These are phyloP conservation scores for Branchipolynoe longqiensis DNA, from an alignment of 2,888 invertebrate genomes.

Conservation along the genomic window DNA sequence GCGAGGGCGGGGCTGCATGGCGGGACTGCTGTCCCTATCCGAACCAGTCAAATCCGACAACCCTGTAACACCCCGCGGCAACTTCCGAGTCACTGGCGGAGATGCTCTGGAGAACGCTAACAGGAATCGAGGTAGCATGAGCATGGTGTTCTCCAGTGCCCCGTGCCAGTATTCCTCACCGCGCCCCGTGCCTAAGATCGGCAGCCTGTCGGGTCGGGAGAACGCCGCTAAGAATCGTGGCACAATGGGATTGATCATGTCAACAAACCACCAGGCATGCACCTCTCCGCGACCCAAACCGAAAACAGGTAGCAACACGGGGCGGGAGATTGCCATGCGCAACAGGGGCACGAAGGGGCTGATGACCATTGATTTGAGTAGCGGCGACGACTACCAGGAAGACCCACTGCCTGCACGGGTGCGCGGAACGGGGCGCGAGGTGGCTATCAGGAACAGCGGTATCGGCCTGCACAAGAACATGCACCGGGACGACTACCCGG, in stretches of 20 bases:
- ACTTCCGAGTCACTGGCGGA: neutral
- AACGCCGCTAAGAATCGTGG: constrained; percentile 53
- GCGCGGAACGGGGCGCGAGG: constrained; percentile 59
- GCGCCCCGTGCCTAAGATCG: constrained; percentile 44
- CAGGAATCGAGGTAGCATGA: constrained; percentile 60
- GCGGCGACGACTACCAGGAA: constrained; percentile 14
- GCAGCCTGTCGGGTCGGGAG: constrained; percentile 22
- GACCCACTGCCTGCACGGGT: constrained; percentile 54
- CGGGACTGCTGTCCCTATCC: neutral
- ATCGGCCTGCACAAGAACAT: constrained; percentile 33
- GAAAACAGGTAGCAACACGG: constrained; percentile 51
- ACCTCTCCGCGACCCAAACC: constrained; percentile 57
- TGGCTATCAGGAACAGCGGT: constrained; percentile 59
- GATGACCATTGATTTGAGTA: constrained; percentile 17
- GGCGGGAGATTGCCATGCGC: constrained; percentile 30
- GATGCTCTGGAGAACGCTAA: constrained; percentile 58
- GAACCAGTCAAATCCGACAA: neutral
- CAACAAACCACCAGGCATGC: constrained; percentile 16
- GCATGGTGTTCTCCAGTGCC: constrained; percentile 37
- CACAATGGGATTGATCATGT: constrained; percentile 50
- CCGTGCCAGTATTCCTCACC: constrained; percentile 60
- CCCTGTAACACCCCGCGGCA: constrained; percentile 3
- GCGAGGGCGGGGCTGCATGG: constrained; percentile 52
- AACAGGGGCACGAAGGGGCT: constrained; percentile 59
- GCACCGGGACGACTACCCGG: constrained; percentile 62